Conservation (phyloP, 2,888 invertebrate genomes). For the Watsonalla binaria region DNA sequence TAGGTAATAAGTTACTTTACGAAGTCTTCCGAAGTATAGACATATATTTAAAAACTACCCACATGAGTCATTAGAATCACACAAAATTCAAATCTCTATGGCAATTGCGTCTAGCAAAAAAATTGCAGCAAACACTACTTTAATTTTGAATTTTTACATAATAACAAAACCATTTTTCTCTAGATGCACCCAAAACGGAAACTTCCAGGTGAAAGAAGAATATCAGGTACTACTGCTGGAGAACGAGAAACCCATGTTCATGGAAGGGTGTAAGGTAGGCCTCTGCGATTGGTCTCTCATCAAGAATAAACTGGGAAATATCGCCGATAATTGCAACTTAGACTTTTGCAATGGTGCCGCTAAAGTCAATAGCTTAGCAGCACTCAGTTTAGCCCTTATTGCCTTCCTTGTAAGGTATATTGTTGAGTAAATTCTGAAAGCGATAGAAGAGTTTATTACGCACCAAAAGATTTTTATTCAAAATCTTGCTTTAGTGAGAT, state of each 20-base stretch:
- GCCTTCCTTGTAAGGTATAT: slow-evolving; percentile 20
- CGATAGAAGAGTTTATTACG: too few species aligned
- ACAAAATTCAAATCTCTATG: too few species aligned
- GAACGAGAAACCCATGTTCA: slow-evolving; percentile 83
- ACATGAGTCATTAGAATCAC: slow-evolving; percentile 5
- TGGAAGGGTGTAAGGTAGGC: slow-evolving; percentile 85
- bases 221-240: slow-evolving; percentile 82
- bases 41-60: too few species aligned
- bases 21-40: too few species aligned
- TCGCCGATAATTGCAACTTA: slow-evolving; percentile 77
- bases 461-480: too few species aligned
- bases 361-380: slow-evolving; percentile 17
- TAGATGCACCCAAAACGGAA: slow-evolving; percentile 77
- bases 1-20: too few species aligned
- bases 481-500: too few species aligned
- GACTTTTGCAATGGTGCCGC: slow-evolving; percentile 73
- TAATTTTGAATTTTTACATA: too few species aligned
- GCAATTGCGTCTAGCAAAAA: too few species aligned
- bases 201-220: slow-evolving; percentile 58
- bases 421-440: slow-evolving; percentile 8
- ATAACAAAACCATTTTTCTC: slow-evolving; percentile 8
- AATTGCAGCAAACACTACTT: too few species aligned
- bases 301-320: slow-evolving; percentile 75
- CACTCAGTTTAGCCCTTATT: slow-evolving; percentile 22
- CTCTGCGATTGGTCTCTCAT: slow-evolving; percentile 87